phyloP scores from a whole-genome alignment of 2,888 invertebrate genomes.

The Dasypogon diadema region DNA sequence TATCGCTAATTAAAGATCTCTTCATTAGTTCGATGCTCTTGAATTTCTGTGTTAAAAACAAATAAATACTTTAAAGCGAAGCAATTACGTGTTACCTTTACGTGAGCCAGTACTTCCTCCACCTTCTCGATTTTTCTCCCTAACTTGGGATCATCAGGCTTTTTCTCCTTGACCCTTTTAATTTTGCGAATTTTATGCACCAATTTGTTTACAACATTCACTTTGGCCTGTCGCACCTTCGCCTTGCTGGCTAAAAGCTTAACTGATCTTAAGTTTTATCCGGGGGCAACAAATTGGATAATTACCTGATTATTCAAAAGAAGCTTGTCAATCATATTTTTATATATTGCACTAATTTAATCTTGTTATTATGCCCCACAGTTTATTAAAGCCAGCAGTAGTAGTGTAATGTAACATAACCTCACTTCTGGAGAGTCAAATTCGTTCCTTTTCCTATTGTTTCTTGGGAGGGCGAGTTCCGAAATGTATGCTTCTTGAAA shows the following conservation, averaged over 20 bases:
- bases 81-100: slow-evolving; percentile 8
- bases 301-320: slow-evolving; percentile 66
- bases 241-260: slow-evolving; percentile 65
- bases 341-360: too few species aligned
- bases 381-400: too few species aligned
- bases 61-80: too few species aligned
- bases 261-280: background rate
- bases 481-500: too few species aligned
- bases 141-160: slow-evolving; percentile 1
- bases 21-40: slow-evolving; percentile 62
- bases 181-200: slow-evolving; percentile 58
- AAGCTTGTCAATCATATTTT: slow-evolving; percentile 64
- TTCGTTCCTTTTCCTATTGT: too few species aligned
- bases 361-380: too few species aligned
- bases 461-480: too few species aligned
- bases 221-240: slow-evolving; percentile 62
- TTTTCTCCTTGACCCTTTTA: background rate
- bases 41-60: slow-evolving; percentile 58
- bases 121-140: background rate
- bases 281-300: background rate
- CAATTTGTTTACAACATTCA: slow-evolving; percentile 63
- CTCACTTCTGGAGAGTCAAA: too few species aligned
- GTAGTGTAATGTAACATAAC: too few species aligned
- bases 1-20: slow-evolving; percentile 60
- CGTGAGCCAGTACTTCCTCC: background rate